A percentile compares a stretch with the other conserved stretches of the same genome.
Evolutionary conservation across 2,113 vertebrate genomes (phyloP).

Genomic region (Orthonyx spaldingii): DNA sequence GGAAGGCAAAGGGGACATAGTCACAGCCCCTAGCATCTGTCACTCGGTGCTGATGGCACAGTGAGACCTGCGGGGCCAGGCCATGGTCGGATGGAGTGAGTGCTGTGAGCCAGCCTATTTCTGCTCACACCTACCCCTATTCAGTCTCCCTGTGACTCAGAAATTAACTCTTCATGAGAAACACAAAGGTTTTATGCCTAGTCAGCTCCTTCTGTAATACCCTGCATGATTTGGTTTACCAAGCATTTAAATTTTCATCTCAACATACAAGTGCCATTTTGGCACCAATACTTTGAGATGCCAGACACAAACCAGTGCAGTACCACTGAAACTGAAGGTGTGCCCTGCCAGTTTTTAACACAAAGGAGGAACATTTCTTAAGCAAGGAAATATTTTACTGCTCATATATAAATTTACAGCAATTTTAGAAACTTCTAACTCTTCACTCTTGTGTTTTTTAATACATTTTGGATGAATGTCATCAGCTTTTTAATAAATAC

Average conservation of each 20-base stretch:
- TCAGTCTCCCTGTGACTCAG: not conserved
- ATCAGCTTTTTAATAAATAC: slow-evolving; percentile 1
- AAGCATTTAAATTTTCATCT: not conserved
- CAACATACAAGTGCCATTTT: fast-evolving
- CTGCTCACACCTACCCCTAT: fast-evolving
- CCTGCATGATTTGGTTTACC: not conserved
- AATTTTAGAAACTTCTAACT: not conserved
- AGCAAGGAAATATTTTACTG: not conserved
- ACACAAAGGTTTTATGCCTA: not conserved
- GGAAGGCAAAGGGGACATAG: not conserved
- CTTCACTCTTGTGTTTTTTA: fast-evolving
- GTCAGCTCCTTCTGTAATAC: not conserved
- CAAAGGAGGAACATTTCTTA: not conserved
- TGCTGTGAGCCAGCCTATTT: not conserved
- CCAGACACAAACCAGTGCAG: fast-evolving
- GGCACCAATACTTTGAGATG: fast-evolving
- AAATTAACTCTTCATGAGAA: not conserved
- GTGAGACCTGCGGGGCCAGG: fast-evolving
- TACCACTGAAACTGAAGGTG: not conserved
- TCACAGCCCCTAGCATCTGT: too few species aligned
- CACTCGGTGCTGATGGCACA: fast-evolving
- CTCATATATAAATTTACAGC: not conserved
- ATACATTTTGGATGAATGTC: not conserved
- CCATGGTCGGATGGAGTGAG: fast-evolving
- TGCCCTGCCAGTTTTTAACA: not conserved